These are phyloP conservation scores for Cnemophilus loriae DNA, from an alignment of 2,113 vertebrate species.

Conservation along the genomic window DNA sequence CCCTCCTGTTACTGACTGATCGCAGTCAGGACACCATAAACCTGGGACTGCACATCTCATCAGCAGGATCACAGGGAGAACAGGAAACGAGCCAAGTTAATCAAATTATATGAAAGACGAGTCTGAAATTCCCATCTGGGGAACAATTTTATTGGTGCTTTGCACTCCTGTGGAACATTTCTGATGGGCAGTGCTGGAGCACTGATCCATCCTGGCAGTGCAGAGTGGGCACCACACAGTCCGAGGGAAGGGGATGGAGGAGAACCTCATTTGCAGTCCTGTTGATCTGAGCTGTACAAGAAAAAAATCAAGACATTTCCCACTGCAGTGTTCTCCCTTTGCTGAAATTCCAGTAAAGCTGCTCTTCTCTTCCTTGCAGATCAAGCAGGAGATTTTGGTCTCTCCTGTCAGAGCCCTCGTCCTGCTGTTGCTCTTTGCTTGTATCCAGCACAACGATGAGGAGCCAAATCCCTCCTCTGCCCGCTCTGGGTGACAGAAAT, in stretches of 20 bases:
- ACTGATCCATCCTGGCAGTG: background rate
- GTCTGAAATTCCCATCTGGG: constrained; percentile 11
- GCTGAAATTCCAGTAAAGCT: background rate
- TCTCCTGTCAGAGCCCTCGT: background rate
- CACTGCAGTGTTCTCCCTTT: background rate
- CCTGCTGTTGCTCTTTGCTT: background rate
- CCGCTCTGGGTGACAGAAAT: background rate
- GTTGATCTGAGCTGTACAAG: background rate
- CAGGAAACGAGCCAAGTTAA: constrained; percentile 49
- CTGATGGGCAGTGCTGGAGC: background rate
- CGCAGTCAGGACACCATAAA: background rate
- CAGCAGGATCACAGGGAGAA: constrained; percentile 1
- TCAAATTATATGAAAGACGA: constrained; percentile 40
- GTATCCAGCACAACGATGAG: background rate
- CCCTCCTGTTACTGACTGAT: constrained; percentile 6
- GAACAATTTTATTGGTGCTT: constrained; percentile 20
- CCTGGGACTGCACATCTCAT: constrained; percentile 15
- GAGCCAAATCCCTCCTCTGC: background rate
- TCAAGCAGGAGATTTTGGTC: background rate
- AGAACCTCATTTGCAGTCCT: background rate
- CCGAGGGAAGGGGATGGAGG: background rate
- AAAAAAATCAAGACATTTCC: background rate
- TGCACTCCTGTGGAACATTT: background rate
- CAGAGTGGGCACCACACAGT: fast-evolving
- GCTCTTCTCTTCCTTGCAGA: background rate